Evolutionary conservation across 2,888 invertebrate species (phyloP), one percentile per base, ranked within the genome.

Genomic region (Drosophila neonasuta): DNA sequence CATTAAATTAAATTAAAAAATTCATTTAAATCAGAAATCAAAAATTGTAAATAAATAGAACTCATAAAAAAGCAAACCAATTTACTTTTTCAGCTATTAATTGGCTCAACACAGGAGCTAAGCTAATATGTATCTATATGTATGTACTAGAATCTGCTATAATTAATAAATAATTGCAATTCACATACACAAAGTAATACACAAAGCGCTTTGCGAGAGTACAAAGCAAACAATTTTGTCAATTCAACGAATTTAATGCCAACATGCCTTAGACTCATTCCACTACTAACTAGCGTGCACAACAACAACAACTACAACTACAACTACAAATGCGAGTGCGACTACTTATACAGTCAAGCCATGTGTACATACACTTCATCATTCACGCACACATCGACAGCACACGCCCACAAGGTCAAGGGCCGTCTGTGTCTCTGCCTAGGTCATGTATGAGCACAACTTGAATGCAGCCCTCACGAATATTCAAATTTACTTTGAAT

Each of bases 361-460:
- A 34, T 6, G 46, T 11, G 11, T 42, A 57, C 17, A 41, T 17
- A 45, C 29, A 45, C 42, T 41, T 24, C 24, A 13, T 30, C 56
- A 55, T 41, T 39, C 56, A 41, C 59, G 48, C 34, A 51, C 41
- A 55, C 60, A 32, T 54, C 34, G 54, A n/a, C 34, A 46, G 60
- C 15, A 56, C 69, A 74, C 68, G 57, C 74, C 55, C 54, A 60
- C 87, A 80, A 80, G 80, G 80, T 80, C 80, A 80, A 80, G 87
- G 87, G 87, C 80, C 87, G 59, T 69, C 64, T 79, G 64, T 61
- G 66, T 56, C 29, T 73, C 71, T 63, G 76, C 75, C 85, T 86
- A 86, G 79, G 68, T 79, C 80, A 77, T 70, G 85, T 74, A 48
- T 63, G 66, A 71, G 62, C 39, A 76, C 55, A 73, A 77, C 73